Conservation (phyloP, 2,113 vertebrate species). For the Smithornis capensis region DNA sequence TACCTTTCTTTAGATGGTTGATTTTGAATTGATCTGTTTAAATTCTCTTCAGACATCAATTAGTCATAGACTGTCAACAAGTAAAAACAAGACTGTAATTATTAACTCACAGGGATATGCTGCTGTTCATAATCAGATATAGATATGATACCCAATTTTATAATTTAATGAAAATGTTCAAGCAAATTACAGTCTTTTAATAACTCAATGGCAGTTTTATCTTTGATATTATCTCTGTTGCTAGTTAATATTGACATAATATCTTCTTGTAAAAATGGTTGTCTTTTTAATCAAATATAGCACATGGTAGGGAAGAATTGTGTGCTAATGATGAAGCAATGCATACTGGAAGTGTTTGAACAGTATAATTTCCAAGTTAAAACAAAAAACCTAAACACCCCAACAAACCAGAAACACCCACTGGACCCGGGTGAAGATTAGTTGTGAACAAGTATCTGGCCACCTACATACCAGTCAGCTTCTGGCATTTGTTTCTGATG, state of each 20-base stretch:
- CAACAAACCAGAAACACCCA: background rate
- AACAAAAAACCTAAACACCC: background rate
- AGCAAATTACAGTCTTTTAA: slow-evolving; percentile 53
- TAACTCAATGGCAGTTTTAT: background rate
- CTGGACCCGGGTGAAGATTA: background rate
- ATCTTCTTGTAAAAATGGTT: slow-evolving; percentile 5
- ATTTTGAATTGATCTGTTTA: slow-evolving; percentile 33
- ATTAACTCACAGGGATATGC: slow-evolving; percentile 26
- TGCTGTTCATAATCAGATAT: slow-evolving; percentile 38
- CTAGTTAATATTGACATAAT: slow-evolving; percentile 42
- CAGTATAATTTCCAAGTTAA: background rate
- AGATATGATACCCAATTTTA: slow-evolving; percentile 37
- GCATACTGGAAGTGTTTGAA: background rate
- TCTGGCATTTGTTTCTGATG: background rate
- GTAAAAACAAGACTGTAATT: slow-evolving; percentile 48
- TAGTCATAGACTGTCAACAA: slow-evolving; percentile 61
- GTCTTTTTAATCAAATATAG: background rate
- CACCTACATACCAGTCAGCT: background rate
- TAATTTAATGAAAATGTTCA: slow-evolving; percentile 41
- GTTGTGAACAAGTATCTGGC: background rate
- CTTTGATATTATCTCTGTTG: slow-evolving; percentile 32
- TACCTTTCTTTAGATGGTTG: slow-evolving; percentile 18
- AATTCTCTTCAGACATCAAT: slow-evolving; percentile 52
- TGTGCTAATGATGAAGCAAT: background rate
- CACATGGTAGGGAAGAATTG: background rate